Evolutionary conservation across 2,113 vertebrate genomes (phyloP), one percentile per base, ranked within the genome.

Genomic region (Corythoichthys intestinalis): DNA sequence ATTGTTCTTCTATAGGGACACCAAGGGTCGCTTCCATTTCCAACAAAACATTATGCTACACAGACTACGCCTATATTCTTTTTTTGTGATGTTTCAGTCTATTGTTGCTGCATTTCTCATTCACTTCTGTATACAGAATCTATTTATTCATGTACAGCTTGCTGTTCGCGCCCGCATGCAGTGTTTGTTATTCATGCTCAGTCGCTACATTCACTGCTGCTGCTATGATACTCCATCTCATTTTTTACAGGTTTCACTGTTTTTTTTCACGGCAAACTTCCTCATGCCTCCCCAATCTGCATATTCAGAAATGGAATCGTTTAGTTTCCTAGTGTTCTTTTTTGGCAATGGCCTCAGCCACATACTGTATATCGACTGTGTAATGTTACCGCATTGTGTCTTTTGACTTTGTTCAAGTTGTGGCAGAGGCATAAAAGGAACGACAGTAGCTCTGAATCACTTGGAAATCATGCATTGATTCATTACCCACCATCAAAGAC

Each of bases 291-390:
- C 8, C 17, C n/a, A 28, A 54, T 28, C 20, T 57, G 34, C 28
- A 57, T 35, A 57, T 57, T 57, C 28, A 57, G 4, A 14, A 37
- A 57, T 54, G 28, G 20, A 28, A 54, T 54, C 8, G 54, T 35
- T 37, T 57, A 7, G 13, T 14, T 28, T 35, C 28, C 12, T 11
- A 37, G 28, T 28, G 20, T 34, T 34, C 66, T 60, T 69, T 70
- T 80, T 76, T 75, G 70, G 52, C 48, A 82, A 60, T 46, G 41
- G 54, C 74, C 57, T 72, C 66, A 61, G 8, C 67, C 62, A 77
- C 65, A 72, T 28, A 28, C 20, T 28, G 20, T 62, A 66, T 69
- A 69, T 60, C 48, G 57, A 78, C 44, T 62, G 60, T 46, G 37
- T 35, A 66, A 58, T 73, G 69, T 71, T 54, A 34, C 8, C 53